Conservation (phyloP, 1,140 invertebrate species). For the Drosophila quadrilineata region DNA sequence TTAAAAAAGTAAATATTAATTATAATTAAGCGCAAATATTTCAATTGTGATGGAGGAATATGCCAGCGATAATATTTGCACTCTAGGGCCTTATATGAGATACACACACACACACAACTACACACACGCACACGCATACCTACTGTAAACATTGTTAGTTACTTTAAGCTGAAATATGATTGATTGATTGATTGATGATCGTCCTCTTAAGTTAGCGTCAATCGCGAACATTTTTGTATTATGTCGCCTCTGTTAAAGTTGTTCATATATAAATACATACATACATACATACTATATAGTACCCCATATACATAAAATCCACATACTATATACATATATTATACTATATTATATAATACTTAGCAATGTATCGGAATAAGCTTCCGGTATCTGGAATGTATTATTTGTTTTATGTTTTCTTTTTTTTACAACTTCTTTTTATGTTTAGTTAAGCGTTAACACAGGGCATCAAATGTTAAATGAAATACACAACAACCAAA, state of each 20-base stretch:
- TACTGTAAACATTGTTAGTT: slow-evolving; percentile 66
- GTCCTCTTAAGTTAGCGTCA: slow-evolving; percentile 39
- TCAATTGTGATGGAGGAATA: slow-evolving; percentile 68
- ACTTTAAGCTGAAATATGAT: slow-evolving; percentile 58
- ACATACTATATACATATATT: no score
- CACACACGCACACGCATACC: slow-evolving; percentile 36
- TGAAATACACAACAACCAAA: slow-evolving; percentile 40
- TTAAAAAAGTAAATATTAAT: slow-evolving; percentile 25
- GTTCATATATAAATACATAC: slow-evolving; percentile 25
- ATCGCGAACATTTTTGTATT: slow-evolving; percentile 9
- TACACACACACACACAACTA: slow-evolving; percentile 51
- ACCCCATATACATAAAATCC: no score
- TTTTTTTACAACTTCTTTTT: slow-evolving; percentile 35
- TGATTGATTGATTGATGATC: slow-evolving; percentile 32
- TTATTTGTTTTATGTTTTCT: slow-evolving; percentile 71
- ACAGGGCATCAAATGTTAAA: slow-evolving; percentile 71
- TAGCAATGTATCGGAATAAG: slow-evolving; percentile 5
- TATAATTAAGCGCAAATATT: slow-evolving; percentile 75
- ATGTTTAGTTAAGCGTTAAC: slow-evolving; percentile 56
- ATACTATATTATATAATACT: slow-evolving; percentile 21
- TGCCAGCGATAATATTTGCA: slow-evolving; percentile 70
- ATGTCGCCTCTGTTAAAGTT: slow-evolving; percentile 61
- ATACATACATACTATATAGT: slow-evolving; percentile 3
- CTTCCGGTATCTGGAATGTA: slow-evolving; percentile 31
- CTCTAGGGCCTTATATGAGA: slow-evolving; percentile 77